Conservation (phyloP, 2,888 invertebrate genomes). For the Diaperis boleti region DNA sequence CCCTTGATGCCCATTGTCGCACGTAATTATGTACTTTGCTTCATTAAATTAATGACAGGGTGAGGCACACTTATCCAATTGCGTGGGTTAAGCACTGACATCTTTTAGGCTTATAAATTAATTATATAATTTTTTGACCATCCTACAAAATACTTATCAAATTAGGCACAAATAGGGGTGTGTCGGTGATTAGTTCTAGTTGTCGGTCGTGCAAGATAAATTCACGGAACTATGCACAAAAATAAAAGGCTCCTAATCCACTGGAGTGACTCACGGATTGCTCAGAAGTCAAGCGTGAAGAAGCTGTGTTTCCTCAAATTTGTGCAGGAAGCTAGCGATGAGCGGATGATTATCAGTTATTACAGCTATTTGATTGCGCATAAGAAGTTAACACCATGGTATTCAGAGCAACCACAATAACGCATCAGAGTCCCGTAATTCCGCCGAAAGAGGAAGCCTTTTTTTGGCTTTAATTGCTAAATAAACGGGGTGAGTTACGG, state of each 20-base stretch:
- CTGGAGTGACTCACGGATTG: constrained; percentile 26
- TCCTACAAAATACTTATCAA: constrained; percentile 28
- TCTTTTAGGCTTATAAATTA: constrained; percentile 20
- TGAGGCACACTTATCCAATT: constrained; percentile 28
- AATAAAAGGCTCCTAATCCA: constrained; percentile 32
- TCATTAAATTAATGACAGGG: constrained; percentile 35
- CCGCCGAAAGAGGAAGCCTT: constrained; percentile 3
- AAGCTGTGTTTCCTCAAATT: constrained; percentile 18
- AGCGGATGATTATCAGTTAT: neutral
- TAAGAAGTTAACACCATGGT: no score
- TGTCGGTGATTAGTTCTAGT: constrained; percentile 28
- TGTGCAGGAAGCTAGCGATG: constrained; percentile 1
- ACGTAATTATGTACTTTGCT: constrained; percentile 30
- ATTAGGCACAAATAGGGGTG: constrained; percentile 10
- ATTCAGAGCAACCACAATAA: no score
- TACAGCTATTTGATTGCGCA: no score
- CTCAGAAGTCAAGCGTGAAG: constrained; percentile 21
- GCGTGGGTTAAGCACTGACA: constrained; percentile 5
- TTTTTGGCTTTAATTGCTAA: constrained; percentile 10
- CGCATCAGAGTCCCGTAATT: constrained; percentile 6
- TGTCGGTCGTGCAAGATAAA: constrained; percentile 16
- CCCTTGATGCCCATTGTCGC: no score
- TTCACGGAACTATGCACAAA: constrained; percentile 31
- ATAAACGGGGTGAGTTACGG: constrained; percentile 5
- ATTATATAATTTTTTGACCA: constrained; percentile 21